Evolutionary conservation across 2,113 vertebrate species (phyloP), one percentile per base, ranked within the genome.

Genomic region (Tenebrosternarchus preto): DNA sequence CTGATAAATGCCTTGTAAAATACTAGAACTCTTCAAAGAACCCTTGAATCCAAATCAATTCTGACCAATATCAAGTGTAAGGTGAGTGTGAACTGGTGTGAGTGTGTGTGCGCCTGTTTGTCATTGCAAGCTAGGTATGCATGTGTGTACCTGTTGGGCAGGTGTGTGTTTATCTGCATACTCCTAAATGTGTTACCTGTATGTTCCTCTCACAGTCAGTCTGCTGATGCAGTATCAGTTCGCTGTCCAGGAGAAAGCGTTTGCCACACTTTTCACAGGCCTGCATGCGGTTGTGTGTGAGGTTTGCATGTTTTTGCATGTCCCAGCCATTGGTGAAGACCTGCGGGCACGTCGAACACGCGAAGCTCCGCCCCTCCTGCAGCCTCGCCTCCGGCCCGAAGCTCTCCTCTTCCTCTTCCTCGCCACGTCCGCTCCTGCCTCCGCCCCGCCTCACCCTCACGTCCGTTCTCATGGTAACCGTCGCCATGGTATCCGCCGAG

Each of bases 251-350:
- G 46, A 95, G 90, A 85, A 96, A 96, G 80, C 93, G 90, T 53
- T 95, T 95, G 84, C 95, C 94, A 0, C 95, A 96, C 85, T 95
- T 94, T 87, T 95, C 95, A 0, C 95, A 96, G 88, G 94, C 94
- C 91, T 94, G 94, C 94, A 95, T 96, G 76, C 92, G 93, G 80
- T 92, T 94, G 88, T 96, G 95, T 0, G 95, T 94, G 83, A 95
- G 91, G 0, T 94, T 96, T 92, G 94, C 94, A 89, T 96, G 95
- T 70, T 95, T 95, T 87, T 96, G 94, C 92, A 95, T 89, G 87
- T 95, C 95, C 95, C 95, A 95, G 88, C 95, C 94, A 89, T 95
- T 96, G 90, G 94, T 95, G 90, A 96, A 96, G 9, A 95, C 92
- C 0, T 94, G 91, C 0, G 94, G 94, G 43, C 95, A 96, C 83